phyloP scores from a whole-genome alignment of 2,888 invertebrate species.

The Congeria kusceri region DNA sequence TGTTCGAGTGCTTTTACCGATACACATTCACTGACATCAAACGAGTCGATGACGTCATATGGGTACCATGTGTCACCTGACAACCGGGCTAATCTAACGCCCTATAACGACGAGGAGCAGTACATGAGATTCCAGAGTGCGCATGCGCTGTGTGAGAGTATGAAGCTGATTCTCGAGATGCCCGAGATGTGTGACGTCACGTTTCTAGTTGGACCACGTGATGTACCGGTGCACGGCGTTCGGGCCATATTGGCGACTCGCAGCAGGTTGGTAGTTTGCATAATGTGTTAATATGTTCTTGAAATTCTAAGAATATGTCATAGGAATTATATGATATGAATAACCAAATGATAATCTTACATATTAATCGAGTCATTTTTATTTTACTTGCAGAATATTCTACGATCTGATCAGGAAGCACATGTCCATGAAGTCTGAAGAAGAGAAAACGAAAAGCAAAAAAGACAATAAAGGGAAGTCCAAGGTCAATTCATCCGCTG shows the following conservation, averaged over 20 bases:
- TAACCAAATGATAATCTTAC: too few species aligned
- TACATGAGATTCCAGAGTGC: slow-evolving; percentile 41
- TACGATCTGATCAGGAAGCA: slow-evolving; percentile 60
- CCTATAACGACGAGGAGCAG: slow-evolving; percentile 2
- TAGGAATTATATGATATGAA: too few species aligned
- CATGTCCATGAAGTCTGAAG: slow-evolving; percentile 11
- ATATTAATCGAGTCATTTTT: background rate
- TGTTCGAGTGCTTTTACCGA: slow-evolving; percentile 49
- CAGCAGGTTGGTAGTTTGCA: slow-evolving; percentile 48
- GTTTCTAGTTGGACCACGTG: slow-evolving; percentile 43
- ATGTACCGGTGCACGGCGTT: slow-evolving; percentile 50
- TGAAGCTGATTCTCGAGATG: slow-evolving; percentile 51
- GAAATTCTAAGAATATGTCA: too few species aligned
- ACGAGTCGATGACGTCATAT: slow-evolving; percentile 1
- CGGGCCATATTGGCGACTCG: slow-evolving; percentile 47
- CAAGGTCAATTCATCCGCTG: background rate
- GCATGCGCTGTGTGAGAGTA: slow-evolving; percentile 39
- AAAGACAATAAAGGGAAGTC: slow-evolving; percentile 20
- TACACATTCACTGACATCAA: slow-evolving; percentile 12
- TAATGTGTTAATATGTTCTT: too few species aligned
- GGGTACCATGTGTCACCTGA: background rate
- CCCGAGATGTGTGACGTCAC: slow-evolving; percentile 65
- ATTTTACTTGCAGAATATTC: slow-evolving; percentile 49
- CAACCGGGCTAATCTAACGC: slow-evolving; percentile 1
- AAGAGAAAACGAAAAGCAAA: slow-evolving; percentile 16